These are phyloP conservation scores for Poeciliopsis turrubarensis DNA, from an alignment of 2,113 vertebrate genomes.

Conservation along the genomic window DNA sequence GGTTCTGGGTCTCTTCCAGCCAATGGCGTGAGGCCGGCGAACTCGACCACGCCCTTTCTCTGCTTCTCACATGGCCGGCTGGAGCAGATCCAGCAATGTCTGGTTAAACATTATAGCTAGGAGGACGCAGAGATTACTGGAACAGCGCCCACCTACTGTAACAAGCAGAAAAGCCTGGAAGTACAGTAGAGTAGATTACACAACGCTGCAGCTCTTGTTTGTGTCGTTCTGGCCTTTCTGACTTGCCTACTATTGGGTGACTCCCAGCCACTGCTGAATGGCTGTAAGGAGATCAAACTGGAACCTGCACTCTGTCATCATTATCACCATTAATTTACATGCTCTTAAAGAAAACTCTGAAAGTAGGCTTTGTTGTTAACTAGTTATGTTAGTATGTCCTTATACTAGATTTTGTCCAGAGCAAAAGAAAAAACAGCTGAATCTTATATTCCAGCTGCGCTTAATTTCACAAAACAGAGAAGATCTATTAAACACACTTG, in stretches of 20 bases:
- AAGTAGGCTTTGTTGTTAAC: background rate
- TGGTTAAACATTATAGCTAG: constrained; percentile 34
- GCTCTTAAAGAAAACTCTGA: background rate
- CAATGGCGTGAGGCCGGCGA: constrained; percentile 31
- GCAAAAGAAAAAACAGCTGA: no score
- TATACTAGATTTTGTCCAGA: no score
- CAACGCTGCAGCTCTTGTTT: no score
- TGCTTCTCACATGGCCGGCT: constrained; percentile 43
- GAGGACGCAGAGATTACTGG: constrained; percentile 62
- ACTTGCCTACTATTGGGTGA: background rate
- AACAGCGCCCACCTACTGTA: constrained; percentile 26
- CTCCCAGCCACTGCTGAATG: constrained; percentile 9
- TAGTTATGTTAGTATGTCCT: background rate
- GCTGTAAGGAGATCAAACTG: background rate
- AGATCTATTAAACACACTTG: no score
- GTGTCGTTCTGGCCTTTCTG: background rate
- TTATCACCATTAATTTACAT: background rate
- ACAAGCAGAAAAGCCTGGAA: constrained; percentile 61
- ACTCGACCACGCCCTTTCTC: constrained; percentile 16
- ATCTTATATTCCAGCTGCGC: no score
- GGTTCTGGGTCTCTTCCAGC: constrained; percentile 38
- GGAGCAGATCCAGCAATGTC: constrained; percentile 48
- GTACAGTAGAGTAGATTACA: constrained; percentile 36
- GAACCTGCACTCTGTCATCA: background rate
- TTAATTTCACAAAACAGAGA: no score